These are phyloP conservation scores for Anas capensis DNA, from an alignment of 2,797 vertebrate genomes.

Conservation along the genomic window DNA sequence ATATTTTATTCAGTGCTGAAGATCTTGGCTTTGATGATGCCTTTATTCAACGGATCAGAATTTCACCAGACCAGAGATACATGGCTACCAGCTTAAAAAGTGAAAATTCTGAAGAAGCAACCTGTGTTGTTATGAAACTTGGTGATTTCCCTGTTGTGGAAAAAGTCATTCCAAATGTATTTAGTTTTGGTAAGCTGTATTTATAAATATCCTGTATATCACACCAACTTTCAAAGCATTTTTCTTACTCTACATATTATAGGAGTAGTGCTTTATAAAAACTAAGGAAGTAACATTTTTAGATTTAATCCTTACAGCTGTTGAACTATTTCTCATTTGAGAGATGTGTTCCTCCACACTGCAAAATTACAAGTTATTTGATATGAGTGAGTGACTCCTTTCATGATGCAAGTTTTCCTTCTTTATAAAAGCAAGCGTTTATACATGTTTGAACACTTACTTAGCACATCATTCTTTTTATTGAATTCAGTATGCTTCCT, in stretches of 20 bases:
- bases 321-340: not conserved
- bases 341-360: not conserved
- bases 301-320: not conserved
- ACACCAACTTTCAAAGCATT: not conserved
- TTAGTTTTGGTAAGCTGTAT: constrained; percentile 89
- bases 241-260: not conserved
- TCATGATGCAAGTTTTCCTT: not conserved
- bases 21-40: constrained; percentile 79
- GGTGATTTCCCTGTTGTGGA: constrained; percentile 49
- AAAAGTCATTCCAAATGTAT: constrained; percentile 85
- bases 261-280: not conserved
- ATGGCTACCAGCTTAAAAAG: constrained; percentile 87
- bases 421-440: not conserved
- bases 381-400: not conserved
- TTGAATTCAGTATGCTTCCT: not conserved
- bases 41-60: constrained; percentile 87
- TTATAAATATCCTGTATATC: not conserved
- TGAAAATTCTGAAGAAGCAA: constrained; percentile 80
- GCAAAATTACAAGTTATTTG: not conserved
- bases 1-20: constrained; percentile 83
- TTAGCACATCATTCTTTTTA: not conserved
- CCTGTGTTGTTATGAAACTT: constrained; percentile 86
- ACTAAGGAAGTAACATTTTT: not conserved
- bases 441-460: not conserved
- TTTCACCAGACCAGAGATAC: constrained; percentile 88